These are phyloP conservation scores for Stictonetta naevosa DNA, from an alignment of 2,113 vertebrate species.

Conservation along the genomic window DNA sequence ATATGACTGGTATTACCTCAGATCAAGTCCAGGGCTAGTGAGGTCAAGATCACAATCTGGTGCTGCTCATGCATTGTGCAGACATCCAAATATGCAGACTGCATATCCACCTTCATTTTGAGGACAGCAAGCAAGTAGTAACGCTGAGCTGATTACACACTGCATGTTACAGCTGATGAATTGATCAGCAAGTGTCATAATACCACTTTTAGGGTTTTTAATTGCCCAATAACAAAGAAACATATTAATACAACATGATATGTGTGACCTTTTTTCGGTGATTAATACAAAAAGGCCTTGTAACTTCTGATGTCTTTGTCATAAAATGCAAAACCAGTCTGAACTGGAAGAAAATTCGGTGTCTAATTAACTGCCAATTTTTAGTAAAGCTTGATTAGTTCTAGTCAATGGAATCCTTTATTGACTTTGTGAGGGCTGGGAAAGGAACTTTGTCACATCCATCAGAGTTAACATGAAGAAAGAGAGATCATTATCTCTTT, in stretches of 20 bases:
- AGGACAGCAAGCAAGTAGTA: background rate
- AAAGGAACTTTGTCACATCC: slow-evolving; percentile 27
- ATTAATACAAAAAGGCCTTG: background rate
- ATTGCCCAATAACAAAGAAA: background rate
- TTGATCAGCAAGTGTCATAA: background rate
- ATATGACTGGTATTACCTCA: background rate
- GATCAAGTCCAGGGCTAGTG: background rate
- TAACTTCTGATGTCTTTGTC: background rate
- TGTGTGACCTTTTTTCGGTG: background rate
- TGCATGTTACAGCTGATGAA: background rate
- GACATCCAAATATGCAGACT: background rate
- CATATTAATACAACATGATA: background rate
- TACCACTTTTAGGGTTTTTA: background rate
- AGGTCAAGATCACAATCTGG: background rate
- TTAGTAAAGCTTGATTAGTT: slow-evolving; percentile 45
- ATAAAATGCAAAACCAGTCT: slow-evolving; percentile 17
- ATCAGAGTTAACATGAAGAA: slow-evolving; percentile 34
- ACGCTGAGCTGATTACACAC: background rate
- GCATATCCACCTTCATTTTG: background rate
- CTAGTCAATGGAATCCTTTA: slow-evolving; percentile 12
- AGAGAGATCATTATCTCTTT: slow-evolving; percentile 31
- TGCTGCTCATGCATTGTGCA: background rate
- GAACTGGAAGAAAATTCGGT: background rate
- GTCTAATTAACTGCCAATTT: background rate
- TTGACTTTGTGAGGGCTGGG: background rate